Conservation (phyloP, 2,113 vertebrate species). For the Hemichromis elongatus region DNA sequence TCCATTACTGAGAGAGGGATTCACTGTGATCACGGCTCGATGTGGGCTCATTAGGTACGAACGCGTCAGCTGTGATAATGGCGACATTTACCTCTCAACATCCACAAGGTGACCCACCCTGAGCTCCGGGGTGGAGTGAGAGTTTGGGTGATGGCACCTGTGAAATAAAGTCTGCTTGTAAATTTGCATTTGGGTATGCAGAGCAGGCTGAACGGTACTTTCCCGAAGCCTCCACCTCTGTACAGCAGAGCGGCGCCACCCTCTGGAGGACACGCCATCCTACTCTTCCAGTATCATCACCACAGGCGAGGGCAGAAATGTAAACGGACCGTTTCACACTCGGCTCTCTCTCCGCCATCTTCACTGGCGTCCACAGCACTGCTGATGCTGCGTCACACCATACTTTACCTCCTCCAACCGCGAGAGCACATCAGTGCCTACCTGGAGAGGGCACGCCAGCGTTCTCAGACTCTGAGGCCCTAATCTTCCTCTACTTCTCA, state of each 20-base stretch:
- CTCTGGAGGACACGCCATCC: not conserved
- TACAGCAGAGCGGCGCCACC: not conserved
- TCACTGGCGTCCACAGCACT: not conserved
- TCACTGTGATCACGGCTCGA: fast-evolving
- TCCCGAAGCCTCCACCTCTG: not conserved
- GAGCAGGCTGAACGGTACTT: not conserved
- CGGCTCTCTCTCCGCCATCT: not conserved
- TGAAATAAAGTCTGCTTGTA: not conserved
- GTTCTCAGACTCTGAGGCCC: not conserved
- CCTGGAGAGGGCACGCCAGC: not conserved
- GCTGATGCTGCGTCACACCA: not conserved
- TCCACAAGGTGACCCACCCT: fast-evolving
- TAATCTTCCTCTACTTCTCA: not conserved
- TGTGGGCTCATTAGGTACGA: not conserved
- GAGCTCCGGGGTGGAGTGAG: no score
- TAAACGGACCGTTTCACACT: not conserved
- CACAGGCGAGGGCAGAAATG: not conserved
- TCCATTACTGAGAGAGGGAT: not conserved
- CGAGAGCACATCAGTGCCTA: not conserved
- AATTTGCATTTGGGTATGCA: no score
- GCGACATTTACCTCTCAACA: not conserved
- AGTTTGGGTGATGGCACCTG: not conserved
- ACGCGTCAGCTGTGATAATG: not conserved
- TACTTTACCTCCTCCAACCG: not conserved
- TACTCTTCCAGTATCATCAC: not conserved